Base-by-base conservation (phyloP, 2,888 invertebrate genomes). In the Brachynemurus nebulosus region DNA sequence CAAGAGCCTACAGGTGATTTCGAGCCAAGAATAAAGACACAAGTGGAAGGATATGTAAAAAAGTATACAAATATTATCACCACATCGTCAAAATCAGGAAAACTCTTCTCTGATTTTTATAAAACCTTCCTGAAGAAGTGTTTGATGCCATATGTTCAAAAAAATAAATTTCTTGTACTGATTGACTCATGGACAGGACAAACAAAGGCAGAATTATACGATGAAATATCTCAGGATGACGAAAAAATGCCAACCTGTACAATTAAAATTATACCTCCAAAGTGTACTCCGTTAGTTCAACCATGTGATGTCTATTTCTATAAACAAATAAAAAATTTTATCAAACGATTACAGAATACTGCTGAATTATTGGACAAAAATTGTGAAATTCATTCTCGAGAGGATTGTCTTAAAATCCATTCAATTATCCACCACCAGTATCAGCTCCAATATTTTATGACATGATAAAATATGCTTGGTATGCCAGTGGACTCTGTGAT, bases 321-420 rank as follows among this genome's bases (percentile, higher is more conserved):
- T 27, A 23, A 45, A 8, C 47, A 52, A 39, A 40, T 49, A 11
- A 51, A 50, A 21, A 49, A 42, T 44, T 49, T 43, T 11, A 46
- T 47, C 8, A 51, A 50, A 45, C 19, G 41, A 7, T 19, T 50
- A 1, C 50, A 51, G 36, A 52, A 49, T 37, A 40, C 43, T 30
- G 23, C 40, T 20, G 19, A 45, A 35, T 16, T 53, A 8, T 38
- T 52, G 4, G 42, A 51, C 19, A 18, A 33, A 12, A 39, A 48
- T 7, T 14, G 48, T 20, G 45, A 52, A 46, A 51, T 53, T 9
- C 21, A 34, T 35, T 47, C 44, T 11, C 37, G 50, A 12, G 49
- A 53, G 46, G 51, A 53, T 41, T 40, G 35, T 9, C 48, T 54
- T 7, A 52, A 51, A 50, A 50, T 54, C 17, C 51, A 54, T 20